Percentiles rank a stretch among this genome's conserved stretches.
phyloP scores from a whole-genome alignment of 1,140 invertebrate species.

The Drosophila asahinai region DNA sequence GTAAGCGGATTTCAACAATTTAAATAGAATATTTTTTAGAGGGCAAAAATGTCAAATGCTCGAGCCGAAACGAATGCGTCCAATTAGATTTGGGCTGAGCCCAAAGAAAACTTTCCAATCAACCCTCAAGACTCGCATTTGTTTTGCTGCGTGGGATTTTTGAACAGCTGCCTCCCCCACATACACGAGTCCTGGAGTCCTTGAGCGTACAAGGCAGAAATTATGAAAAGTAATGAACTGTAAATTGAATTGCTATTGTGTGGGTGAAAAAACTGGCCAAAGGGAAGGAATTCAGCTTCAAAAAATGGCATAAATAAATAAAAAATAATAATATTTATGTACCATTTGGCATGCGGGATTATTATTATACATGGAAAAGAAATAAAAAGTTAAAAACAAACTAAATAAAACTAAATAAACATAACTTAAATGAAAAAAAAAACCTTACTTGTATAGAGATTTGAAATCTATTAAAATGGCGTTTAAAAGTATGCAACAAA shows the following conservation, averaged over 20 bases:
- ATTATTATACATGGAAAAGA: background rate
- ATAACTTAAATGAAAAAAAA: background rate
- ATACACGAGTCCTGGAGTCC: constrained; percentile 8
- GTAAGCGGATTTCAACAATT: constrained; percentile 77
- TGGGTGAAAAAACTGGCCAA: background rate
- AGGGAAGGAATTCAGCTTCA: background rate
- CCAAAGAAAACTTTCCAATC: constrained; percentile 39
- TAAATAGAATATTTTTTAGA: constrained; percentile 72
- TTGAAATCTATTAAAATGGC: background rate
- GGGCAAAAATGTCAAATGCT: constrained; percentile 73
- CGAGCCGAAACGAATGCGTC: constrained; percentile 54
- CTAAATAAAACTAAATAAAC: background rate
- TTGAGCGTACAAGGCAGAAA: constrained; percentile 40
- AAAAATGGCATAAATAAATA: constrained; percentile 8
- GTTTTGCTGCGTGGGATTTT: constrained; percentile 68
- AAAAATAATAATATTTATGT: constrained; percentile 1
- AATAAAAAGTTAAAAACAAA: background rate
- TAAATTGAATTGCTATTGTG: constrained; percentile 59
- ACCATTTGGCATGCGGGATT: background rate
- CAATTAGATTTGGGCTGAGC: constrained; percentile 67
- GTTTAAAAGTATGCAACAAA: too few species aligned
- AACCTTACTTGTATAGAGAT: background rate
- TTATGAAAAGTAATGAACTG: constrained; percentile 77
- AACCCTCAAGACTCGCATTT: constrained; percentile 19
- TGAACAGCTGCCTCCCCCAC: constrained; percentile 56